Percentiles rank a stretch among this genome's conserved stretches.
phyloP scores from a whole-genome alignment of 2,888 invertebrate genomes.

The Drosophila subsilvestris region DNA sequence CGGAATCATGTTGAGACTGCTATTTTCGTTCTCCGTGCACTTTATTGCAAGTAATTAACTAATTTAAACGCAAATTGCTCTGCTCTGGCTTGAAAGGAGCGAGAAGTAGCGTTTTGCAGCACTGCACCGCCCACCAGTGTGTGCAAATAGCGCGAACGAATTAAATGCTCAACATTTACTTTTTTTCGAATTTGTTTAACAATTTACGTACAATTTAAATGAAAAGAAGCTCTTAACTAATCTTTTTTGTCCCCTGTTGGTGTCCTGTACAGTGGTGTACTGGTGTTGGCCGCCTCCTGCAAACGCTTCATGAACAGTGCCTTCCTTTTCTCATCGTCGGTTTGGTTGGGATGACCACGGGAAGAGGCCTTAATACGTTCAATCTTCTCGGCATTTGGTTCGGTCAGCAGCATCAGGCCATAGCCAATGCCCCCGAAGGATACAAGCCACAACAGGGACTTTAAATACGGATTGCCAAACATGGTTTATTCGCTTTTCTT shows the following conservation, averaged over 20 bases:
- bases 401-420: slow-evolving; percentile 86
- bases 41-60: background rate
- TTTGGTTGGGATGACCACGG: slow-evolving; percentile 23
- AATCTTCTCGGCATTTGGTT: slow-evolving; percentile 85
- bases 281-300: slow-evolving; percentile 68
- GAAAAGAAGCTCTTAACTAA: slow-evolving; percentile 32
- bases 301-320: slow-evolving; percentile 78
- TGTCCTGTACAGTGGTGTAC: slow-evolving; percentile 66
- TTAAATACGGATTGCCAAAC: slow-evolving; percentile 82
- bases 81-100: background rate
- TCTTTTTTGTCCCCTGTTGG: slow-evolving; percentile 51
- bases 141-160: background rate
- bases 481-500: slow-evolving; percentile 76
- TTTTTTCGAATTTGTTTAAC: slow-evolving; percentile 37
- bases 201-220: slow-evolving; percentile 16
- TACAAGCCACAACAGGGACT: slow-evolving; percentile 86
- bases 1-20: slow-evolving; percentile 41
- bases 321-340: slow-evolving; percentile 77
- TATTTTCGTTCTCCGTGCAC: background rate
- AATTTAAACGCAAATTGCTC: slow-evolving; percentile 18
- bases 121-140: background rate
- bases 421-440: slow-evolving; percentile 87
- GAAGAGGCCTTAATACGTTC: slow-evolving; percentile 72
- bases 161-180: slow-evolving; percentile 29
- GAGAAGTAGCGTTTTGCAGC: slow-evolving; percentile 11